phyloP scores from a whole-genome alignment of 2,888 invertebrate genomes.

The Arge pagana region DNA sequence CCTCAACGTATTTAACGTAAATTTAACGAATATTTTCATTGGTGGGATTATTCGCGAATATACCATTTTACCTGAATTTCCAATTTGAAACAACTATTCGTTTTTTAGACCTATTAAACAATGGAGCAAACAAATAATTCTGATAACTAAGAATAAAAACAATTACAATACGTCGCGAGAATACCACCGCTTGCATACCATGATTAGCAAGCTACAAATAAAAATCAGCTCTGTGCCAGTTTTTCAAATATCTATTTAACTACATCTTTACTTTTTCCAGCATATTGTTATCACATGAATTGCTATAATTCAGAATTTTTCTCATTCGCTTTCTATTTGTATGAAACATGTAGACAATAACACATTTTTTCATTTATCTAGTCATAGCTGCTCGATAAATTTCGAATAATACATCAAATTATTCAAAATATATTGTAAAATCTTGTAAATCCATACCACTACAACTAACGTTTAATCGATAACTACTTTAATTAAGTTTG shows the following conservation, averaged over 20 bases:
- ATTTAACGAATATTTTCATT: constrained; percentile 22
- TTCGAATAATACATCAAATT: too few relatives aligned
- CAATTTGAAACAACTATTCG: constrained; percentile 36
- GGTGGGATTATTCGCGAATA: constrained; percentile 7
- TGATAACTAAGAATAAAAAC: constrained; percentile 1
- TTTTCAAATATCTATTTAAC: constrained; percentile 15
- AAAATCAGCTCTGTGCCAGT: constrained; percentile 28
- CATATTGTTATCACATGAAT: constrained; percentile 5
- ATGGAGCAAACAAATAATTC: constrained; percentile 9
- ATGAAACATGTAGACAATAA: too few relatives aligned
- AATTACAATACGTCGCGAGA: constrained; percentile 27
- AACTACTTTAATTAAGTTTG: too few relatives aligned
- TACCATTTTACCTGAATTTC: too few relatives aligned
- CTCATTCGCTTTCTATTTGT: too few relatives aligned
- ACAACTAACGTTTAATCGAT: too few relatives aligned
- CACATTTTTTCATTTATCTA: too few relatives aligned
- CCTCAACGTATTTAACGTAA: constrained; percentile 18
- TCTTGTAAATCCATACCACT: too few relatives aligned
- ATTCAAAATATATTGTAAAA: too few relatives aligned
- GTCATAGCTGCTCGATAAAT: too few relatives aligned
- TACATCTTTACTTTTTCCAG: background rate
- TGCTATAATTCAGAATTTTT: background rate
- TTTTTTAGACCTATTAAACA: constrained; percentile 36
- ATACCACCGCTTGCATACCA: constrained; percentile 31
- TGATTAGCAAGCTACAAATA: constrained; percentile 26